Base-by-base conservation (phyloP, 2,888 invertebrate genomes). In the Perithous albicinctus region DNA sequence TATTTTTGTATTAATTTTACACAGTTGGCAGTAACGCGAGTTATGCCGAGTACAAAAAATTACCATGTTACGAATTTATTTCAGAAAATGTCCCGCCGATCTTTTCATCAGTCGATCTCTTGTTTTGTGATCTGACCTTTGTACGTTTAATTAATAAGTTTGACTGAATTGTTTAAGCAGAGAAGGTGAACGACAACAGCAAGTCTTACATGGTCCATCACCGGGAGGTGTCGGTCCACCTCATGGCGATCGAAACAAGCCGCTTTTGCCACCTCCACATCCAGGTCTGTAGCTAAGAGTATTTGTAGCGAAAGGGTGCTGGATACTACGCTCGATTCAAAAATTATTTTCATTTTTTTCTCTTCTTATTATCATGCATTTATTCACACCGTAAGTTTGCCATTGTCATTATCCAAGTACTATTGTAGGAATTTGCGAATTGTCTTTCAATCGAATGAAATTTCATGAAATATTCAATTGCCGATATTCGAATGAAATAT, bases 251-350 rank as follows among this genome's bases (percentile, higher is more conserved):
- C 89, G 91, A 91, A 91, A 91, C 90, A 92, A 92, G 91, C 90
- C 91, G 91, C 91, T 91, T 87, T 91, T 92, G 89, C 91, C 92
- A 89, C 89, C 91, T 89, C 89, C 90, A 89, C 91, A 92, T 87
- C 89, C 91, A 92, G 92, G 92, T 92, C 92, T 92, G 92, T 92
- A 92, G 90, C 90, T 92, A 90, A 92, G 90, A 91, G 91, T 91
- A 90, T 91, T 89, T 87, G 87, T 86, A 85, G 83, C 85, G 88
- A 88, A 89, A 90, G 86, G 87, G 85, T 91, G 89, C 86, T 86
- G 84, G 88, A 89, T 89, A 87, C 83, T 86, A 84, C 85, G 87
- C 82, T 63, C 41, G 35, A 38, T 59, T 7, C 46, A 69, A 48
- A 56, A n/a, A 29, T 29, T 29, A 4, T 29, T 29, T 29, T 29